Evolutionary conservation across 2,888 invertebrate species (phyloP).

Genomic region (Plagodis pulveraria): DNA sequence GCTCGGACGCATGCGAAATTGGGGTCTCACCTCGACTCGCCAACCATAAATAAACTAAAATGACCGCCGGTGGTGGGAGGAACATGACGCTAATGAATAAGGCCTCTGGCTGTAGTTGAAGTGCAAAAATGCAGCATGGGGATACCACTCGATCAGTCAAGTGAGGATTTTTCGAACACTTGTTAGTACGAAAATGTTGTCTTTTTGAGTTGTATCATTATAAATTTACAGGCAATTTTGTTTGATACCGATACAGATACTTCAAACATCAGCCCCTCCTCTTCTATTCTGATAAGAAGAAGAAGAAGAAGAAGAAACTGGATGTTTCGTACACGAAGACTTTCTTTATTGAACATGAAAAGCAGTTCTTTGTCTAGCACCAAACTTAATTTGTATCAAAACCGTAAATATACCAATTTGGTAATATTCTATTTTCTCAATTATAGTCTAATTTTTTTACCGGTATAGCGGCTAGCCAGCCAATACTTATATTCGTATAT

Average conservation of each 20-base stretch:
- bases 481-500: no score
- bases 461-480: no score
- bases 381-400: no score
- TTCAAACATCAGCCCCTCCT: no score
- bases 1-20: slow-evolving; percentile 81
- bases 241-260: neutral
- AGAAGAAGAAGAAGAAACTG: no score
- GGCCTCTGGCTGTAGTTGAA: slow-evolving; percentile 37
- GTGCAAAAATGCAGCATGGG: slow-evolving; percentile 32
- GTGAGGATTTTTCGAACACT: slow-evolving; percentile 11
- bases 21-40: slow-evolving; percentile 81
- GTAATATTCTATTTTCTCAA: no score
- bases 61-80: slow-evolving; percentile 77
- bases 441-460: no score
- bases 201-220: neutral
- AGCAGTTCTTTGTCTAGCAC: no score
- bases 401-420: no score
- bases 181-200: slow-evolving; percentile 2
- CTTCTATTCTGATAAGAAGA: no score
- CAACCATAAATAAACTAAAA: slow-evolving; percentile 82
- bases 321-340: no score
- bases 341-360: no score
- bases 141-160: slow-evolving; percentile 23
- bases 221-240: neutral
- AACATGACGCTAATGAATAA: slow-evolving; percentile 79